Conservation (phyloP, 2,888 invertebrate genomes). For the Epinotia bilunana region DNA sequence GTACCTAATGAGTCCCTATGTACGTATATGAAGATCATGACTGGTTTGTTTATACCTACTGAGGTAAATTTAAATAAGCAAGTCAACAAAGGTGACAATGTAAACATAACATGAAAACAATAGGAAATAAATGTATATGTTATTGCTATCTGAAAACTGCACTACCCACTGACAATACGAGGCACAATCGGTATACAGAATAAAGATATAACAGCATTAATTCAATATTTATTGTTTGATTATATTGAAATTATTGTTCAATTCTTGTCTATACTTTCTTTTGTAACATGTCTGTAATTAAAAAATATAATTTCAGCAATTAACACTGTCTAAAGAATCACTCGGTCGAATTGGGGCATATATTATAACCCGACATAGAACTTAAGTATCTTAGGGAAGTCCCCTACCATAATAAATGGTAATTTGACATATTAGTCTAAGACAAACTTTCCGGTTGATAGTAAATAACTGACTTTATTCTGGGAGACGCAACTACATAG, state of each 20-base stretch:
- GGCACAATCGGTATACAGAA: background rate
- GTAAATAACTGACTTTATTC: background rate
- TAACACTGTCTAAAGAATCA: background rate
- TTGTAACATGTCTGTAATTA: background rate
- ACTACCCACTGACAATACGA: background rate
- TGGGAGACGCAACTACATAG: background rate
- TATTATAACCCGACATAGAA: no score
- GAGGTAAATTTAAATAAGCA: no score
- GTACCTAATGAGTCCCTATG: background rate
- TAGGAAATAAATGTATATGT: background rate
- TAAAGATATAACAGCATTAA: background rate
- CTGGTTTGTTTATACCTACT: background rate
- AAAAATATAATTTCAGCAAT: background rate
- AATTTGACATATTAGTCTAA: background rate
- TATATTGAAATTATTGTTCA: background rate
- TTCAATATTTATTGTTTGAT: background rate
- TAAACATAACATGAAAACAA: constrained; percentile 23
- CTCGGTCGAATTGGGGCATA: background rate
- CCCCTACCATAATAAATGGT: no score
- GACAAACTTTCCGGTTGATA: background rate
- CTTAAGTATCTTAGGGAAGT: no score
- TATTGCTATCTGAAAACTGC: background rate
- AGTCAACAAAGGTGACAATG: background rate
- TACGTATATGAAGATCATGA: background rate
- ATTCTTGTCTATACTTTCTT: background rate